Conservation (phyloP, 1,140 invertebrate species). For the Caerostris darwini region DNA sequence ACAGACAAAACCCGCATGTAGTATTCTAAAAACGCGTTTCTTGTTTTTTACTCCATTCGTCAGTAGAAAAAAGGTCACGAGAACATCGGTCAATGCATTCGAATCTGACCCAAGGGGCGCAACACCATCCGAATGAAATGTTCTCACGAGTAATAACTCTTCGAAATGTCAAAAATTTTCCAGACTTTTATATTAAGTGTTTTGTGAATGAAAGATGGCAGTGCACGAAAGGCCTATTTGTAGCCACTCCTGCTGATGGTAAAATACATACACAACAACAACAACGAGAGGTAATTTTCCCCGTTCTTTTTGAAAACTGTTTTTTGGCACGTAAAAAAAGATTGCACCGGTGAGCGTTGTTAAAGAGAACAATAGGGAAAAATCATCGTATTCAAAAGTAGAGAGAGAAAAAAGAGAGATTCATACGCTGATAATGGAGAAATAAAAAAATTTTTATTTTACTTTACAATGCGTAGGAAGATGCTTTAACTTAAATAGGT, state of each 20-base stretch:
- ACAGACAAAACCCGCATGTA: background rate
- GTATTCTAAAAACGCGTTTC: background rate
- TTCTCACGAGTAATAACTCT: conserved; percentile 36
- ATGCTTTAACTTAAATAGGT: too few species aligned
- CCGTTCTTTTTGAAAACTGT: background rate
- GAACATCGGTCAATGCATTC: conserved; percentile 51
- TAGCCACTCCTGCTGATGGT: conserved; percentile 7
- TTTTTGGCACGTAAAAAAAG: background rate
- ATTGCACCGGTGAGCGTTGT: background rate
- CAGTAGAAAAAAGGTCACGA: conserved; percentile 11
- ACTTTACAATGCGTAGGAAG: too few species aligned
- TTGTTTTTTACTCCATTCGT: background rate
- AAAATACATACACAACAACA: background rate
- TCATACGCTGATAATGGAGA: background rate
- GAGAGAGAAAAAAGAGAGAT: background rate
- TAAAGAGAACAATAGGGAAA: background rate
- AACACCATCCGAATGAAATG: background rate
- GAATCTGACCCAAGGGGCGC: conserved; percentile 42
- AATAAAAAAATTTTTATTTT: background rate
- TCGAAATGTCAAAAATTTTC: conserved; percentile 35
- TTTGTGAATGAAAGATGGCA: conserved; percentile 13
- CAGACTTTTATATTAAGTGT: background rate
- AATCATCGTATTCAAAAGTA: background rate
- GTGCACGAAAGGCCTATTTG: conserved; percentile 3
- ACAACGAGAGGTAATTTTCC: background rate